Base-by-base conservation (phyloP, 2,113 vertebrate species). In the Opisthocomus hoazin region DNA sequence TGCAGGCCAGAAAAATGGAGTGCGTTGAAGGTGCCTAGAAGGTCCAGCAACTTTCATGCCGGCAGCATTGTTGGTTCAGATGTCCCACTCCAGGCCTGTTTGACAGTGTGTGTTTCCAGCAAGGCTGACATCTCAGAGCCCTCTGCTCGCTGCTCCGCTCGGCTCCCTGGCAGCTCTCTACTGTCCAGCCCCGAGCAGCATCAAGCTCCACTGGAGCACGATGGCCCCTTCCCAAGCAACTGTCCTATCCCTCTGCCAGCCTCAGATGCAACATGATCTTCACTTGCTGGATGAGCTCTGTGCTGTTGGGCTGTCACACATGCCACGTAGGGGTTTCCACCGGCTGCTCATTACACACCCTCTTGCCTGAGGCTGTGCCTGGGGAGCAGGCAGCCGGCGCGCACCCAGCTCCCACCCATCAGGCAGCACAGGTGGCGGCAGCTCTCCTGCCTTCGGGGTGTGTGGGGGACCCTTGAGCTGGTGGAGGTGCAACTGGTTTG, bases 221-320 rank as follows among this genome's bases (percentile, higher is more conserved):
- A 29, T 5, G 1, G 53, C 15, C 27, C 32, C 7, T 69, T 58
- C 37, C 46, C 36, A 66, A 61, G 18, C 36, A 94, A 16, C 56
- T 37, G 39, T 6, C 57, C 36, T 19, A 39, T 16, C 16, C 6
- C 30, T 86, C 61, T 70, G 46, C 18, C 66, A 86, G 37, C 51
- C 75, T 66, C 51, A n/a, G 41, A 56, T 83, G 56, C 2, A 7
- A n/a, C 23, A 69, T 23, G 4, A 26, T 27, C 70, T 81, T 87
- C n/a, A 54, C 60, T 36, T 34, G 22, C 70, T 74, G 65, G 60
- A 58, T 37, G 39, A 93, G 45, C 37, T 32, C 43, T 24, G 53
- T 66, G 65, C 24, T 66, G 34, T 3, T 20, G 15, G 36, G 41
- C 51, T 36, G 36, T 46, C 23, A 34, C 1, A 0, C 1, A 1